These are phyloP conservation scores for Mythimna vitellina DNA, from an alignment of 2,888 invertebrate genomes.

Conservation along the genomic window DNA sequence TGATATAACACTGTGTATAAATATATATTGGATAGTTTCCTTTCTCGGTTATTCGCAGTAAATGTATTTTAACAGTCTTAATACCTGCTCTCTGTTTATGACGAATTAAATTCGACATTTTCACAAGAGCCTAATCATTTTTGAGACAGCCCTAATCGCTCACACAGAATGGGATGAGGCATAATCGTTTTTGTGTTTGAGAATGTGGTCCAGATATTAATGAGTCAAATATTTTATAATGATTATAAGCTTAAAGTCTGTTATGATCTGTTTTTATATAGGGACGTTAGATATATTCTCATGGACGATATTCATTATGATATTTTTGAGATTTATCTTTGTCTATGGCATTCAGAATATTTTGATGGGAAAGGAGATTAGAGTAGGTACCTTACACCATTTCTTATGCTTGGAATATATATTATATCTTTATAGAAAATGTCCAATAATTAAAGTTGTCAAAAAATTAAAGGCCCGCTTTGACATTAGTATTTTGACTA, in stretches of 20 bases:
- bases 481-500: no score
- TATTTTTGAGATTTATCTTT: constrained; percentile 24
- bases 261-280: constrained; percentile 44
- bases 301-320: constrained; percentile 26
- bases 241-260: constrained; percentile 43
- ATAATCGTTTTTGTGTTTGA: constrained; percentile 43
- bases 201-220: constrained; percentile 66
- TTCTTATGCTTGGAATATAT: not conserved
- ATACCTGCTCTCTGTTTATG: not conserved
- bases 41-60: no score
- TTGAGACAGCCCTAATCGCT: constrained; percentile 43
- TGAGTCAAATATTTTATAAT: constrained; percentile 63
- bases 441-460: not conserved
- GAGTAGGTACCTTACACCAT: no score
- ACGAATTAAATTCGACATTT: not conserved
- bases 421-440: not conserved
- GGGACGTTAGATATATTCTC: constrained; percentile 22
- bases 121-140: not conserved
- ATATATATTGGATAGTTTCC: no score
- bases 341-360: not conserved
- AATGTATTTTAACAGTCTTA: not conserved
- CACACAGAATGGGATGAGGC: constrained; percentile 25
- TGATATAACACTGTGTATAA: no score
- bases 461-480: no score
- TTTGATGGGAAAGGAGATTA: not conserved